These are phyloP conservation scores for Caretta caretta DNA, from an alignment of 2,113 vertebrate species.

Conservation along the genomic window DNA sequence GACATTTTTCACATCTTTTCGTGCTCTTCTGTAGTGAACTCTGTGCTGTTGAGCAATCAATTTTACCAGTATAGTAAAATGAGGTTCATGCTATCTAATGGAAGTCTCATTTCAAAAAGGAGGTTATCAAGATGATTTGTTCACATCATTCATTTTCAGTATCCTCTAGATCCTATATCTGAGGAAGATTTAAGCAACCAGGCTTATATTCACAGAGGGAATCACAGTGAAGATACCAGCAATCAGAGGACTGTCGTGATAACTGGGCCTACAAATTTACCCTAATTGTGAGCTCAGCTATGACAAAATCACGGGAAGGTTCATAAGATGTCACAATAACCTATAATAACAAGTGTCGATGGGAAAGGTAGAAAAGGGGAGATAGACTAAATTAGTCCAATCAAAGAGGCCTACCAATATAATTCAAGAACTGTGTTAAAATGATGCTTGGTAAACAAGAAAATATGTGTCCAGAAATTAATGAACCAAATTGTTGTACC, in stretches of 20 bases:
- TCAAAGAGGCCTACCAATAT: background rate
- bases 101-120: background rate
- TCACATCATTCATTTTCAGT: background rate
- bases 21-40: background rate
- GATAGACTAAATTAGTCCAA: background rate
- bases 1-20: background rate
- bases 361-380: background rate
- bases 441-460: background rate
- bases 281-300: background rate
- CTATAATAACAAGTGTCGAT: background rate
- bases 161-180: background rate
- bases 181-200: background rate
- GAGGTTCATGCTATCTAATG: background rate
- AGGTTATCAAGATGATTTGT: background rate
- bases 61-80: background rate
- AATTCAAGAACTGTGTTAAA: background rate
- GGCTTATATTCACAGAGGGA: background rate
- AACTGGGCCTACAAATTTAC: background rate
- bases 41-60: background rate
- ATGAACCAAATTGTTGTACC: background rate
- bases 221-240: background rate
- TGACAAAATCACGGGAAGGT: background rate
- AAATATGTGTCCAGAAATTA: background rate
- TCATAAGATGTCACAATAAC: background rate
- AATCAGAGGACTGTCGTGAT: background rate